Conservation (phyloP, 2,888 invertebrate species). For the Lithosia quadra region DNA sequence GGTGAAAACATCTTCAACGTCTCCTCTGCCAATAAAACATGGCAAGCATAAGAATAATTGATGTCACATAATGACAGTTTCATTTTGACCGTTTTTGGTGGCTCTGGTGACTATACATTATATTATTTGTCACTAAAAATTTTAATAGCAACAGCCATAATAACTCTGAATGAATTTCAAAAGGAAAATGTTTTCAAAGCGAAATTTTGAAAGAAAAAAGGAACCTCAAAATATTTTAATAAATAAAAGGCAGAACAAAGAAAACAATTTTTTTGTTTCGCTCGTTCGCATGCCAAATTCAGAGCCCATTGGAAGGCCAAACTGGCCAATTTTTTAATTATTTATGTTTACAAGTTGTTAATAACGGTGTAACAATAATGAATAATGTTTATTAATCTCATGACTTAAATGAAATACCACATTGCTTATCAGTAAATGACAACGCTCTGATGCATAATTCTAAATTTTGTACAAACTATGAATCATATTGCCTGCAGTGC, state of each 20-base stretch:
- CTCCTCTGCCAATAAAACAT: too few relatives aligned
- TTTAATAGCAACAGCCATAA: not conserved
- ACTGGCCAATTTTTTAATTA: slow-evolving; percentile 28
- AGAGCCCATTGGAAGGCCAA: slow-evolving; percentile 31
- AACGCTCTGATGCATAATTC: not conserved
- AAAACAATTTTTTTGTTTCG: slow-evolving; percentile 26
- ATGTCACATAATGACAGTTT: too few relatives aligned
- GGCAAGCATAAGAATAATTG: too few relatives aligned
- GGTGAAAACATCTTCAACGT: too few relatives aligned
- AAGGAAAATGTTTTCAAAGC: slow-evolving; percentile 16
- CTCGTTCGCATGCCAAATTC: slow-evolving; percentile 28
- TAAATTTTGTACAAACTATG: too few relatives aligned
- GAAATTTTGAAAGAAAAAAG: slow-evolving; percentile 24
- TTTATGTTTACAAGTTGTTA: slow-evolving; percentile 32
- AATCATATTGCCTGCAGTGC: too few relatives aligned
- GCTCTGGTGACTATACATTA: not conserved
- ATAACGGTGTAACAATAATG: not conserved
- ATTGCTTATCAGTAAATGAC: not conserved
- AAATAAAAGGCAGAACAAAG: slow-evolving; percentile 37
- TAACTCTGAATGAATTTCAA: slow-evolving; percentile 15
- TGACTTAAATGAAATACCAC: not conserved
- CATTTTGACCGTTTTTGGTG: not conserved
- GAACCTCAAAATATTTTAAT: slow-evolving; percentile 27
- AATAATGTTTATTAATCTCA: not conserved
- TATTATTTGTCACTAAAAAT: not conserved